Evolutionary conservation across 2,113 vertebrate species (phyloP), one percentile per base, ranked within the genome.

Genomic region (Odocoileus hemionus): DNA sequence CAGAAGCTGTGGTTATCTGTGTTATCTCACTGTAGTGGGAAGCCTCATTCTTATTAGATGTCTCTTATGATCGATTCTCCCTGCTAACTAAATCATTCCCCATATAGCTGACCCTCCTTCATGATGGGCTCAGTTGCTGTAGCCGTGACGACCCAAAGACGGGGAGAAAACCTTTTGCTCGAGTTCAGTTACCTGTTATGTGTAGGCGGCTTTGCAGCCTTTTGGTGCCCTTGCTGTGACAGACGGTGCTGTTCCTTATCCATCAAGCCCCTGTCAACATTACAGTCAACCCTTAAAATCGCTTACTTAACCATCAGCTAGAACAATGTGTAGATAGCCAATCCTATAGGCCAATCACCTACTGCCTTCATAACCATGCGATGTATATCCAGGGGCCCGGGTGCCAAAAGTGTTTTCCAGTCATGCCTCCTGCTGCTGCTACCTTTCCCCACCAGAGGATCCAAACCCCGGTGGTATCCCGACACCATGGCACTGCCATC

Each of bases 351-450:
- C 64, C n/a, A 21, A 8, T 11, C n/a, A 70, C 4, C 17, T 67
- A 21, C 33, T 36, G 64, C 17, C 64, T 67, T 67, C 2, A 0
- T 67, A 11, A n/a, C 33, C 64, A 11, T 67, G 64, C 1, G 33
- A 19, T 36, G 64, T 36, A 19, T n/a, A 4, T 67, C 64, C 33
- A 67, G 33, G 64, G 17, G 4, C 33, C 33, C 36, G 33, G 17
- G 33, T 0, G 4, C 64, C 64, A 36, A 4, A 67, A 5, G 21
- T 36, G 17, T n/a, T 36, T 70, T 70, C 64, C n/a, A 70, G n/a
- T 1, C 17, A 36, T 1, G 0, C 0, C 8, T 4, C 64, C n/a
- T 0, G 8, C 64, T 67, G 64, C 64, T 0, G 0, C 17, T 21
- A 36, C 30, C 33, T 0, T 70, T 70, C n/a, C n/a, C 17, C 1